Evolutionary conservation across 1,140 invertebrate species (phyloP), one percentile per base, ranked within the genome.

Genomic region (Agrypnia vestita): DNA sequence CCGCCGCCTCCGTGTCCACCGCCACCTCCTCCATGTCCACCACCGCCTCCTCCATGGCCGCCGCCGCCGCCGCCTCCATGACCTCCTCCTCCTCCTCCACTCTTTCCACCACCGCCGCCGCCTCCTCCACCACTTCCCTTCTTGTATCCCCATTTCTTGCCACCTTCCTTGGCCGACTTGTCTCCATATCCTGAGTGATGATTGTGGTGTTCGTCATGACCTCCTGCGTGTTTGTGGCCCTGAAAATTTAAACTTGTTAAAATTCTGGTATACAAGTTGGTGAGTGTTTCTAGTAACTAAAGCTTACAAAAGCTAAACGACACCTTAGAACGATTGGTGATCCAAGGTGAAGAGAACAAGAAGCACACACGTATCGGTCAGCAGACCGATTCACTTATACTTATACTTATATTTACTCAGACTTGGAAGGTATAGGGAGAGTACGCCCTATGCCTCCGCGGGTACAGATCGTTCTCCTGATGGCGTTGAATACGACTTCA

Each of bases 61-160:
- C 64, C 35, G 0, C 19, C 35, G 0, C 76, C 61, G n/a, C 47
- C 25, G 10, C 75, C 76, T 19, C 61, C 76, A 13, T 47, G 35
- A 21, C 61, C 76, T 17, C 76, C 76, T 4, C 61, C 76, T 21
- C 61, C 61, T 17, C 17, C 17, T 0, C 76, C 76, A 3, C 35
- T 17, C n/a, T 49, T 17, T 6, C 71, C 78, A 4, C 71, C 69
- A n/a, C 79, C 78, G 0, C 79, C 79, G n/a, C 81, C 81, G 67
- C 80, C 81, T 11, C 80, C 73, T 10, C 84, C 85, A 8, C 76
- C 80, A 43, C 88, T 85, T 9, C 88, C 89, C 71, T 90, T 89
- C 53, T 90, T 89, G 84, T 87, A 90, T 10, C 85, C 84, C 91
- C 91, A 93, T 79, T 91, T 91, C 82, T 92, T 93, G 8, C 91